Evolutionary conservation across 1,140 invertebrate species (phyloP).

Genomic region (Pissodes strobi): DNA sequence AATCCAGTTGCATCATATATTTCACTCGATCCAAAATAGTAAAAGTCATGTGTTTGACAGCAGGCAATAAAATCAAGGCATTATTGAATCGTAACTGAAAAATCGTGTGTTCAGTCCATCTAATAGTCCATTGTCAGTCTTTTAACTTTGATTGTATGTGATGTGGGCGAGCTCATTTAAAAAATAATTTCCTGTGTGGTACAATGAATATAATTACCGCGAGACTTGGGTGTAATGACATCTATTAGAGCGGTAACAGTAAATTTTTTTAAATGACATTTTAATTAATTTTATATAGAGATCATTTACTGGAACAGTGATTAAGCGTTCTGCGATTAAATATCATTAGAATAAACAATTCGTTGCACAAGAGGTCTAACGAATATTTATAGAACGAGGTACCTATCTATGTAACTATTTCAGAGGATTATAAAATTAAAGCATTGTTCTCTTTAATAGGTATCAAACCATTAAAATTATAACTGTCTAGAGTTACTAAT

Average conservation of each 20-base stretch:
- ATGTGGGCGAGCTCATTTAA: constrained; percentile 55
- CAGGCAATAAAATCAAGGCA: constrained; percentile 37
- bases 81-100: constrained; percentile 40
- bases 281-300: constrained; percentile 29
- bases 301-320: constrained; percentile 11
- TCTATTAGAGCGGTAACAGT: constrained; percentile 46
- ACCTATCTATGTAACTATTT: too few relatives aligned
- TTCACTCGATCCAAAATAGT: constrained; percentile 1
- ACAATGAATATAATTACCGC: constrained; percentile 56
- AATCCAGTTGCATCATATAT: too few relatives aligned
- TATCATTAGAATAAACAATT: constrained; percentile 8
- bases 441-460: too few relatives aligned
- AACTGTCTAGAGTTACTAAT: too few relatives aligned
- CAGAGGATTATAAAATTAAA: too few relatives aligned
- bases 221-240: constrained; percentile 53
- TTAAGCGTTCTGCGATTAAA: background rate
- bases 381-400: too few relatives aligned
- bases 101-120: constrained; percentile 38
- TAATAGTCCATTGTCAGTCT: constrained; percentile 55
- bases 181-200: constrained; percentile 55
- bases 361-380: too few relatives aligned
- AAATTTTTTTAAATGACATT: constrained; percentile 35
- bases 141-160: constrained; percentile 54
- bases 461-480: too few relatives aligned
- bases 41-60: constrained; percentile 7